Conservation (phyloP, 2,888 invertebrate genomes). For the Scotopteryx bipunctaria region DNA sequence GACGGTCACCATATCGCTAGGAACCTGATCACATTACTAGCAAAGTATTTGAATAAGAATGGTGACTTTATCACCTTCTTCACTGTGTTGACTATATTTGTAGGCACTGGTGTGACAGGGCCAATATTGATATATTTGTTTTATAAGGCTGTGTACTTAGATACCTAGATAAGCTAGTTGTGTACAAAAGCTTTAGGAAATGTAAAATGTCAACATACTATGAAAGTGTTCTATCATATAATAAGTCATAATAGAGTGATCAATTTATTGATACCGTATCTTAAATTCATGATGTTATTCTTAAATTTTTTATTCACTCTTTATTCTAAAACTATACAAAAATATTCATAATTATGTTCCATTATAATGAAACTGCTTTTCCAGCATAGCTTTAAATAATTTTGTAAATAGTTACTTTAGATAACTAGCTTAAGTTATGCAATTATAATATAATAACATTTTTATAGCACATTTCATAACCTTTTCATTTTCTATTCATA, state of each 20-base stretch:
- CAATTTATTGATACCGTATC: too few relatives aligned
- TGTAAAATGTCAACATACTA: too few relatives aligned
- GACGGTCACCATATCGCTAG: constrained; percentile 96
- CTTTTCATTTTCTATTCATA: too few relatives aligned
- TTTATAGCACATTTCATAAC: not conserved
- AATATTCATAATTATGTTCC: not conserved
- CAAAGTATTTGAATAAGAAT: constrained; percentile 85
- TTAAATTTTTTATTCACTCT: not conserved
- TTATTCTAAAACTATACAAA: not conserved
- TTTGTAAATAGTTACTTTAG: constrained; percentile 13
- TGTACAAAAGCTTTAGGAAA: not conserved
- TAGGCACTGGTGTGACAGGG: constrained; percentile 89
- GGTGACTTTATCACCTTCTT: constrained; percentile 76
- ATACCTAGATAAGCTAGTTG: constrained; percentile 32
- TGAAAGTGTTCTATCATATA: too few relatives aligned
- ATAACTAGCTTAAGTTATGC: constrained; percentile 3
- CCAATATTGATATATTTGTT: constrained; percentile 82
- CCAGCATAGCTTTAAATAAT: not conserved
- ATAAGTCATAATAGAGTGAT: too few relatives aligned
- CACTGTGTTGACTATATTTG: constrained; percentile 86
- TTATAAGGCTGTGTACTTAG: constrained; percentile 65
- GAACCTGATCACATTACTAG: constrained; percentile 85
- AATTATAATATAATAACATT: constrained; percentile 8
- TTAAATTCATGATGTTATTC: too few relatives aligned
- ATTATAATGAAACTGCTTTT: not conserved